phyloP scores from a whole-genome alignment of 2,888 invertebrate genomes.

The Drosophila subsilvestris region DNA sequence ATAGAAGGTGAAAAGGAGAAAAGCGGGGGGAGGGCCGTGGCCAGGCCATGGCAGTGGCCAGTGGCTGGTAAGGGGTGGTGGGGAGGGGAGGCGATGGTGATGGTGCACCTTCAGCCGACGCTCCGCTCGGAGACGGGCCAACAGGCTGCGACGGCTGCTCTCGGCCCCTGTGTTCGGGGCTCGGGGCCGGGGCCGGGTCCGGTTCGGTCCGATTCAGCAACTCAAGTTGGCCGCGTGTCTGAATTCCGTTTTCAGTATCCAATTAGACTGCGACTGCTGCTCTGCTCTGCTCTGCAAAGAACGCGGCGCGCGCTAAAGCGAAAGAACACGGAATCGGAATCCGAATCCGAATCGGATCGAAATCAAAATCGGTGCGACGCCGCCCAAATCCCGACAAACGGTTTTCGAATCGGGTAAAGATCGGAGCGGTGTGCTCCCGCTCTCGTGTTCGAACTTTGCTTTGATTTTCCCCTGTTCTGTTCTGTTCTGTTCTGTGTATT shows the following conservation, averaged over 20 bases:
- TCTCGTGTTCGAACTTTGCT: constrained; percentile 63
- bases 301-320: constrained; percentile 9
- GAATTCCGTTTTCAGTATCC: constrained; percentile 81
- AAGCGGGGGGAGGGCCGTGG: background rate
- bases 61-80: constrained; percentile 11
- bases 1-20: constrained; percentile 37
- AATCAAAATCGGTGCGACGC: constrained; percentile 43
- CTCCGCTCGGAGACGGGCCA: constrained; percentile 53
- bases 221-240: constrained; percentile 77
- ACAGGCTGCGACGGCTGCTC: constrained; percentile 78
- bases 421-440: background rate
- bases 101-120: constrained; percentile 52
- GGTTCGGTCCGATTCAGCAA: constrained; percentile 49
- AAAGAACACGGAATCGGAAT: constrained; percentile 13
- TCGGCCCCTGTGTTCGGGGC: constrained; percentile 68
- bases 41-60: too few relatives aligned
- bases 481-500: constrained; percentile 12
- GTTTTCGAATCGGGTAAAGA: constrained; percentile 15
- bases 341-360: constrained; percentile 43
- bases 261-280: constrained; percentile 75
- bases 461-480: constrained; percentile 44
- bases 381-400: constrained; percentile 53
- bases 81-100: background rate
- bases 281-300: constrained; percentile 10
- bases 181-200: constrained; percentile 59